Evolutionary conservation across 2,797 vertebrate species (phyloP).

Genomic region (Gila robusta): DNA sequence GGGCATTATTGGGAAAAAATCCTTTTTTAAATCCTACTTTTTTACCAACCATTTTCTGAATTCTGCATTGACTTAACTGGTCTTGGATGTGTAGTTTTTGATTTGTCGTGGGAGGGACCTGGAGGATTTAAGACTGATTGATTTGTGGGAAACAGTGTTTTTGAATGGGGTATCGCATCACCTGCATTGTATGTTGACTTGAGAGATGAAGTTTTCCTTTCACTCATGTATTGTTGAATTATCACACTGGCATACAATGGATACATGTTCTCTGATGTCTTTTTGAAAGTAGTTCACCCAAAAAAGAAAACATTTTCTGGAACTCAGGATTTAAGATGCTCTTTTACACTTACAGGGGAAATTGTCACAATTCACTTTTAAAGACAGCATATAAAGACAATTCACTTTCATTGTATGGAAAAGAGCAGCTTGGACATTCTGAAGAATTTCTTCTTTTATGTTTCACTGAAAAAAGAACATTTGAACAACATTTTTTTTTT

Average conservation of each 20-base stretch:
- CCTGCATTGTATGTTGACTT: constrained; percentile 1
- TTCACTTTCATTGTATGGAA: not conserved
- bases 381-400: too few relatives aligned
- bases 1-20: too few relatives aligned
- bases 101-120: not conserved
- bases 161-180: constrained; percentile 26
- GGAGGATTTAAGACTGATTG: not conserved
- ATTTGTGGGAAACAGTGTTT: constrained; percentile 26
- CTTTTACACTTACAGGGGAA: not conserved
- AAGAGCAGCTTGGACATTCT: not conserved
- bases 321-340: not conserved
- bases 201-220: constrained; percentile 3
- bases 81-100: not conserved
- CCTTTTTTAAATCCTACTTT: not conserved
- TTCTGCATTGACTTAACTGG: not conserved
- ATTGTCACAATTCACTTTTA: too few relatives aligned
- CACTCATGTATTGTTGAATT: not conserved
- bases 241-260: not conserved
- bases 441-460: not conserved
- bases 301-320: too few relatives aligned
- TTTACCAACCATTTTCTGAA: not conserved
- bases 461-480: not conserved
- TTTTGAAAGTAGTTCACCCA: constrained; percentile 4
- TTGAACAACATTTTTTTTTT: not conserved
- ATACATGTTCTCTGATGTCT: constrained; percentile 6